A percentile compares a stretch with the other conserved stretches of the same genome.
Conservation (phyloP, 2,797 vertebrate genomes). For the Danio albolineatus region DNA sequence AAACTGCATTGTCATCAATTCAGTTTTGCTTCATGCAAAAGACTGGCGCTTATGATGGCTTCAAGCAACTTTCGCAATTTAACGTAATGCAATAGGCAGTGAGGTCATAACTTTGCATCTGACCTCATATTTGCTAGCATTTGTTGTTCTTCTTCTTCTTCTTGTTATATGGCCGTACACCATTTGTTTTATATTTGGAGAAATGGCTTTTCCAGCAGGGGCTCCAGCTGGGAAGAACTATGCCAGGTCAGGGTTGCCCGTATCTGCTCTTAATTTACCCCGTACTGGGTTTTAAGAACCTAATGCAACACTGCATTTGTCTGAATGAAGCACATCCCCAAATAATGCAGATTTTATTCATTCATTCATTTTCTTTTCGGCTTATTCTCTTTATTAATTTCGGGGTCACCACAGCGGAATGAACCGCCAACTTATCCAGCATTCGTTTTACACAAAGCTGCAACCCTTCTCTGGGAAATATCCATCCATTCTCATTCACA, state of each 20-base stretch:
- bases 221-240: not conserved
- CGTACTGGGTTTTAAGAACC: slow-evolving; percentile 46
- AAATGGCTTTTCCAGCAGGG: slow-evolving; percentile 43
- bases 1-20: slow-evolving; percentile 18
- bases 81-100: slow-evolving; percentile 60
- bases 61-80: slow-evolving; percentile 51
- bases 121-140: slow-evolving; percentile 53
- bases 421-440: no score
- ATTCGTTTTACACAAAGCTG: no score
- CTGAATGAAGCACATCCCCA: slow-evolving; percentile 52
- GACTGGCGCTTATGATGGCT: slow-evolving; percentile 4
- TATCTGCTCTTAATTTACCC: slow-evolving; percentile 72
- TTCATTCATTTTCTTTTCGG: no score
- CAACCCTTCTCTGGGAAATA: no score
- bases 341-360: no score
- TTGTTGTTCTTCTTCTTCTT: slow-evolving; percentile 31
- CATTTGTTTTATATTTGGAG: slow-evolving; percentile 62
- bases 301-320: slow-evolving; percentile 67
- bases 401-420: no score
- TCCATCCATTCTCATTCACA: no score
- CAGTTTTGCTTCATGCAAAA: slow-evolving; percentile 8
- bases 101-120: slow-evolving; percentile 57
- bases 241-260: slow-evolving; percentile 38
- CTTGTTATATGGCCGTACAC: not conserved
- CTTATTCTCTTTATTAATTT: no score